A percentile compares a stretch with the other conserved stretches of the same genome.
These are phyloP conservation scores for Sinohyriopsis cumingii DNA, from an alignment of 2,888 invertebrate genomes.

Conservation along the genomic window DNA sequence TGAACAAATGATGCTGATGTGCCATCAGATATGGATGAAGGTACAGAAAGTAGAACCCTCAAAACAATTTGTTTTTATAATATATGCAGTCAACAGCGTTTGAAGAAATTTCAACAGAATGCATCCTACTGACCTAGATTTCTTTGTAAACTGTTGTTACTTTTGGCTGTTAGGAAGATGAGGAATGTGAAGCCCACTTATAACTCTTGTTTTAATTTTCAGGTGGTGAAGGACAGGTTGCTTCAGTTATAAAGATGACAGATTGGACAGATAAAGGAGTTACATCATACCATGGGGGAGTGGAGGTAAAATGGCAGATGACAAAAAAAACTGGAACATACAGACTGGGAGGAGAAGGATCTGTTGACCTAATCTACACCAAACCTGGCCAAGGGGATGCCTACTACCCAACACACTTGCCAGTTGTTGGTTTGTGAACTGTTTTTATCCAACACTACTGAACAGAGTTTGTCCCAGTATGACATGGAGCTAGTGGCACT, in stretches of 20 bases:
- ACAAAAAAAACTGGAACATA: slow-evolving; percentile 35
- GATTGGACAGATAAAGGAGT: slow-evolving; percentile 24
- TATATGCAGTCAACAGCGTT: too few relatives aligned
- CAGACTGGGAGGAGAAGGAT: slow-evolving; percentile 47
- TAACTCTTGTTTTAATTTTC: neutral
- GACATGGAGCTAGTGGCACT: neutral
- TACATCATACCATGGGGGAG: slow-evolving; percentile 37
- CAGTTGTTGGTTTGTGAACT: slow-evolving; percentile 36
- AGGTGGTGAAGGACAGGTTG: slow-evolving; percentile 41
- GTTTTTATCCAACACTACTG: neutral
- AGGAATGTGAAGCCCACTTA: too few relatives aligned
- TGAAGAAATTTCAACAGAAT: too few relatives aligned
- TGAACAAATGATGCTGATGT: too few relatives aligned
- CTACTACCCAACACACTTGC: slow-evolving; percentile 46
- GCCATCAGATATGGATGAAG: too few relatives aligned
- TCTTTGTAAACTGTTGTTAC: too few relatives aligned
- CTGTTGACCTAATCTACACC: slow-evolving; percentile 48
- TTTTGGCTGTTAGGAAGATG: too few relatives aligned
- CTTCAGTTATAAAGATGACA: slow-evolving; percentile 22
- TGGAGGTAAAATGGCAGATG: slow-evolving; percentile 41
- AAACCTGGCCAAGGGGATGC: slow-evolving; percentile 22
- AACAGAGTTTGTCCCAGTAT: neutral
- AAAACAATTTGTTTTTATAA: too few relatives aligned
- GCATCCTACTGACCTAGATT: too few relatives aligned
- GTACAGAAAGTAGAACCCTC: too few relatives aligned